A percentile compares a stretch with the other conserved stretches of the same genome.
Evolutionary conservation across 2,113 vertebrate species (phyloP).

Genomic region (Bubo bubo): DNA sequence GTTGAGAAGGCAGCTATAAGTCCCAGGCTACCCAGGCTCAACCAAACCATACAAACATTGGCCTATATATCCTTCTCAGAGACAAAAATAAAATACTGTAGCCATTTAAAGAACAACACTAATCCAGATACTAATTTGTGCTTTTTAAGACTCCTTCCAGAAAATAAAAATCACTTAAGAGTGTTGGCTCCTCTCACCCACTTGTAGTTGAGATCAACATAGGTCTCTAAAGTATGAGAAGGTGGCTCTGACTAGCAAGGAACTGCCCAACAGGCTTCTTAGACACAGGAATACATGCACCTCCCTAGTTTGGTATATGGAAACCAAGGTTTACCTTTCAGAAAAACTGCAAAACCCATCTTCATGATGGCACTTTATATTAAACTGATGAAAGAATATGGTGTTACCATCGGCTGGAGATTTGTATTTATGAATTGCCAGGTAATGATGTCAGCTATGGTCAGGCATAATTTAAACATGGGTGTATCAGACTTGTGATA

Average conservation of each 20-base stretch:
- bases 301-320: not conserved
- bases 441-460: not conserved
- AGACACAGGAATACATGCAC: not conserved
- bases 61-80: not conserved
- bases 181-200: not conserved
- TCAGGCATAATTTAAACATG: not conserved
- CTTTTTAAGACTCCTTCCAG: not conserved
- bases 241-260: not conserved
- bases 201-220: not conserved
- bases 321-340: not conserved
- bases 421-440: not conserved
- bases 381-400: not conserved
- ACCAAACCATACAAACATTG: not conserved
- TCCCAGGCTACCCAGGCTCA: not conserved
- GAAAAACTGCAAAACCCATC: not conserved
- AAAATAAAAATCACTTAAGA: not conserved
- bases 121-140: not conserved
- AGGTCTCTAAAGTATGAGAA: not conserved
- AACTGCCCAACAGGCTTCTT: not conserved
- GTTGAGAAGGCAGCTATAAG: not conserved
- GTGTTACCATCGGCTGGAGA: not conserved
- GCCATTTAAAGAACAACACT: not conserved
- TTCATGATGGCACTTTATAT: not conserved
- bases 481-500: not conserved
- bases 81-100: not conserved